Evolutionary conservation across 2,888 invertebrate genomes (phyloP), one percentile per base, ranked within the genome.

Genomic region (Slavum lentiscoides): DNA sequence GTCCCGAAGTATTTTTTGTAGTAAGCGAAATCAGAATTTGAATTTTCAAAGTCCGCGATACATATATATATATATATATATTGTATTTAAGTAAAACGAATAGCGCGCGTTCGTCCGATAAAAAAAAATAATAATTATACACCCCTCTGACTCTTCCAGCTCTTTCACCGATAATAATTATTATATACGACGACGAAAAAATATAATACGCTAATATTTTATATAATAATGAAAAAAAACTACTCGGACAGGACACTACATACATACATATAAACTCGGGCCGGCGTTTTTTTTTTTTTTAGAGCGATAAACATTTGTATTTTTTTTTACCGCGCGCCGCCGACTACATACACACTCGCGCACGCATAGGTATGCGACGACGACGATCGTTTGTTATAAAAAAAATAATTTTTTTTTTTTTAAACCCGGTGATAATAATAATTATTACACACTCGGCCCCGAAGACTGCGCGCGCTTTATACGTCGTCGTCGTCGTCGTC

Each of bases 301-400:
- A 55, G 37, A 37, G 55, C 58, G 74, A 74, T 66, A 66, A 74
- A 74, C 58, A 66, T 74, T 74, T 66, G 64, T 30, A 4, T 43
- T 7, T 43, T 74, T 74, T 74, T 66, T 39, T 23, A 53, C 74
- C 73, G 64, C 37, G 21, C 37, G 43, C 55, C 72, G 59, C 53
- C 74, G 58, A 13, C 7, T 0, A 37, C 43, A 9, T 19, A 55
- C 55, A 69, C 58, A 17, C 39, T 15, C 66, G 17, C 37, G 58
- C 74, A 74, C 74, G 74, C 74, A 74, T 74, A 74, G 74, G 74
- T 74, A 74, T 74, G 74, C 74, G 55, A n/a, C 61, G 53, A 19
- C 53, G 37, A 64, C 74, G 66, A 66, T 66, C 66, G 66, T 66
- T 58, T 43, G 66, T 58, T 66, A 66, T 17, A 66, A 58, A 66